Evolutionary conservation across 2,797 vertebrate genomes (phyloP).

Genomic region (Cichlasoma orientale): DNA sequence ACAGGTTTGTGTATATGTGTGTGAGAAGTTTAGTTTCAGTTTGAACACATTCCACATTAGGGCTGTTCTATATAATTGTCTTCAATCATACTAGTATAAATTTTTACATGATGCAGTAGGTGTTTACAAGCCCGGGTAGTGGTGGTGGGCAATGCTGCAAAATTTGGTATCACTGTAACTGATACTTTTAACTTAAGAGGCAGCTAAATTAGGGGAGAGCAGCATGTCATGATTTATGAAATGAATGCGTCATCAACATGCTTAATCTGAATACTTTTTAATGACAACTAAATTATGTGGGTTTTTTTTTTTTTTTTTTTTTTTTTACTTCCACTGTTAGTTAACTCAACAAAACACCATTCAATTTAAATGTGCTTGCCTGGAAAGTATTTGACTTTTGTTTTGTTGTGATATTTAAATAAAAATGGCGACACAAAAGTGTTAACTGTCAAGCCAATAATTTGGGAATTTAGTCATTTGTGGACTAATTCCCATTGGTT

Average conservation of each 20-base stretch:
- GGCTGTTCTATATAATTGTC: not conserved
- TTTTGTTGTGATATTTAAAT: not conserved
- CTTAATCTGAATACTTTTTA: not conserved
- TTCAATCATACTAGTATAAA: not conserved
- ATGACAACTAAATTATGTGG: not conserved
- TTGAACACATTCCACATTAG: not conserved
- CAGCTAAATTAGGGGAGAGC: not conserved
- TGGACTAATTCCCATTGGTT: not conserved
- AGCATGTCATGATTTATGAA: not conserved
- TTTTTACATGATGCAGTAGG: not conserved
- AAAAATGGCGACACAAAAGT: not conserved
- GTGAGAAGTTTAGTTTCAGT: not conserved
- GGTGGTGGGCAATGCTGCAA: no score
- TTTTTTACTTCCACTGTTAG: not conserved
- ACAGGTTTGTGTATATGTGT: slow-evolving; percentile 41
- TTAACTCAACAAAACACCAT: not conserved
- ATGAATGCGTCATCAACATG: not conserved
- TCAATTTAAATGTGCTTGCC: not conserved
- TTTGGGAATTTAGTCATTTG: not conserved
- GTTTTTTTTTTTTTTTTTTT: not conserved
- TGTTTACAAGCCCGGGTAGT: no score
- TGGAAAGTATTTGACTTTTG: not conserved
- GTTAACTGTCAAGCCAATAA: not conserved
- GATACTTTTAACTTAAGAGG: no score
- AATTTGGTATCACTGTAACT: no score